Base-by-base conservation (phyloP, 2,888 invertebrate genomes). In the Agriopis aurantiaria region DNA sequence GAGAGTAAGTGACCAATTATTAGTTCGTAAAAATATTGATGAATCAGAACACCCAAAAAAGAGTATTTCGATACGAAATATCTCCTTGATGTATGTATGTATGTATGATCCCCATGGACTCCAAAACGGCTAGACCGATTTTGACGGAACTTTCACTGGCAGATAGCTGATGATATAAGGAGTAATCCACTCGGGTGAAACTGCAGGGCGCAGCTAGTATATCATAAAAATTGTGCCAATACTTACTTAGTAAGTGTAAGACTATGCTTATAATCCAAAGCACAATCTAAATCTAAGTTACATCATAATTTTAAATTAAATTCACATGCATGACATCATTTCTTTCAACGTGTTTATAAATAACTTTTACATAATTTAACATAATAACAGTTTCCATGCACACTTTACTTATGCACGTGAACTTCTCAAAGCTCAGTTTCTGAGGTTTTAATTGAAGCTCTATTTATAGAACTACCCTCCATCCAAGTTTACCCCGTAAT, bases 381-480 rank as follows among this genome's bases (percentile, higher is more conserved):
- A 43, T 12, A 49, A 59, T 43, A 61, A 33, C 23, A 53, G 43
- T 62, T 56, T 43, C 61, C 45, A 68, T 64, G 45, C 61, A 55
- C 53, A 51, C 43, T 52, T 7, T 12, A 58, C 14, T 23, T 59
- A 53, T 59, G 63, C 52, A 49, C 61, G 48, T 63, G 53, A 48
- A 45, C 11, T 48, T 57, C 23, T 52, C 43, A 66, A 52, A 61
- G 67, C 51, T 62, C 43, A 45, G 58, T 69, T 67, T 11, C 64
- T 45, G 55, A 59, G 64, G 52, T 60, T 68, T 71, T 57, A 58
- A 71, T 68, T 62, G 49, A 61, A 12, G 51, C 8, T 68, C 58
- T 76, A 72, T 71, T 64, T 66, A 53, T 74, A 71, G 66, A 74
- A 62, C 61, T 62, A 66, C 58, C 63, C n/a, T n/a, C 65, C 33